Evolutionary conservation across 2,888 invertebrate species (phyloP).

Genomic region (Plutella xylostella): DNA sequence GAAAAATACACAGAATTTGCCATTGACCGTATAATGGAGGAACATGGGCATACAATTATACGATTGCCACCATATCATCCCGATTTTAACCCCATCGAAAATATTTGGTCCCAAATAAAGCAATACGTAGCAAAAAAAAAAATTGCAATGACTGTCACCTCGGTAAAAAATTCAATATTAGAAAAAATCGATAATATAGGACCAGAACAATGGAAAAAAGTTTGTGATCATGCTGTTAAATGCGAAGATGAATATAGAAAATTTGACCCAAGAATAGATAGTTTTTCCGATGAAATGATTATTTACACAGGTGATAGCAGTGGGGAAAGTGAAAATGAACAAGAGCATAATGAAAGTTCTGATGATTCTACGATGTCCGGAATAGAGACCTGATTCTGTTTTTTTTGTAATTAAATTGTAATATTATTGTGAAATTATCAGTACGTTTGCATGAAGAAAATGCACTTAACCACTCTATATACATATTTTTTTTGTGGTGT

Average conservation of each 20-base stretch:
- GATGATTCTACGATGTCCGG: not conserved
- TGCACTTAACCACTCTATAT: not conserved
- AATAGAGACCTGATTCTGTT: not conserved
- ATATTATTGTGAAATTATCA: not conserved
- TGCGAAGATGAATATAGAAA: slow-evolving; percentile 7
- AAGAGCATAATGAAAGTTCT: not conserved
- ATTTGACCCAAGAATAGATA: slow-evolving; percentile 5
- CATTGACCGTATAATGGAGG: not conserved
- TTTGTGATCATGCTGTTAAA: slow-evolving; percentile 1
- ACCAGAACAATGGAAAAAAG: slow-evolving; percentile 2
- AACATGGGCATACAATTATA: slow-evolving; percentile 1
- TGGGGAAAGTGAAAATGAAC: slow-evolving; percentile 3
- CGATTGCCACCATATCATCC: not conserved
- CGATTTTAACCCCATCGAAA: slow-evolving; percentile 1
- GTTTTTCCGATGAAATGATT: slow-evolving; percentile 3
- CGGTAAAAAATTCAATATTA: not conserved
- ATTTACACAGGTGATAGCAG: slow-evolving; percentile 7
- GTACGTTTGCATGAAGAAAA: not conserved
- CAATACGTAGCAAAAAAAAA: slow-evolving; percentile 1
- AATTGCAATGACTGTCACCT: not conserved
- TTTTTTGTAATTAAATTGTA: not conserved
- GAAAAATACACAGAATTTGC: slow-evolving; percentile 6
- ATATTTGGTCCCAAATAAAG: slow-evolving; percentile 5
- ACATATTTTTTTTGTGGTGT: not conserved
- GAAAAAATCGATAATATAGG: not conserved